phyloP scores from a whole-genome alignment of 2,888 invertebrate genomes.

The Drepana falcataria region DNA sequence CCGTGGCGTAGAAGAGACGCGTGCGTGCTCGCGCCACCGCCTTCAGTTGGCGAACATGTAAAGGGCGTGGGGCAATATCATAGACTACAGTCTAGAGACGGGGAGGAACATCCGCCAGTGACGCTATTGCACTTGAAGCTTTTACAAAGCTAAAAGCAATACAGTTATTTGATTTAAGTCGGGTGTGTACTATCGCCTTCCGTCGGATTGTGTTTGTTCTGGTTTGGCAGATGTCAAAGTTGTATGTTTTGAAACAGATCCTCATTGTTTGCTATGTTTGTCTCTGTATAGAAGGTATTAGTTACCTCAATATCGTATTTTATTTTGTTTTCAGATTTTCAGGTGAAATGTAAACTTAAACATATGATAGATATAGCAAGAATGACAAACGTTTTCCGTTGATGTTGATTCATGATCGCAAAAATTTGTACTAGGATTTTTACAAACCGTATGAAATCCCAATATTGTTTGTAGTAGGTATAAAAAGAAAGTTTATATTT shows the following conservation, averaged over 20 bases:
- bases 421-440: too few relatives aligned
- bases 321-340: conserved; percentile 5
- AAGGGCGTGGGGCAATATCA: conserved; percentile 78
- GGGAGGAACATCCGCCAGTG: conserved; percentile 71
- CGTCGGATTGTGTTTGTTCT: conserved; percentile 75
- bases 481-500: too few relatives aligned
- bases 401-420: too few relatives aligned
- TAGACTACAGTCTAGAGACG: conserved; percentile 72
- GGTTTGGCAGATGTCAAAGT: conserved; percentile 78
- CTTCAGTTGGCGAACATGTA: conserved; percentile 67
- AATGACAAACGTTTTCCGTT: too few relatives aligned
- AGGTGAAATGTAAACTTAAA: neutral
- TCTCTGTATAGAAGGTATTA: conserved; percentile 58
- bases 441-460: too few relatives aligned
- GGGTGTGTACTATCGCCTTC: conserved; percentile 71
- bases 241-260: conserved; percentile 75
- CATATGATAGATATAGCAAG: neutral
- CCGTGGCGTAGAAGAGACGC: conserved; percentile 22
- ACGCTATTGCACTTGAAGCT: conserved; percentile 76
- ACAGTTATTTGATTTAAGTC: conserved; percentile 79
- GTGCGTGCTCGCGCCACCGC: conserved; percentile 51
- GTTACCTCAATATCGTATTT: conserved; percentile 26
- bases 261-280: conserved; percentile 60
- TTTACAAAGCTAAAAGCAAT: conserved; percentile 78
- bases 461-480: too few relatives aligned